Conservation (phyloP, 2,888 invertebrate species). For the Conomelus anceps region DNA sequence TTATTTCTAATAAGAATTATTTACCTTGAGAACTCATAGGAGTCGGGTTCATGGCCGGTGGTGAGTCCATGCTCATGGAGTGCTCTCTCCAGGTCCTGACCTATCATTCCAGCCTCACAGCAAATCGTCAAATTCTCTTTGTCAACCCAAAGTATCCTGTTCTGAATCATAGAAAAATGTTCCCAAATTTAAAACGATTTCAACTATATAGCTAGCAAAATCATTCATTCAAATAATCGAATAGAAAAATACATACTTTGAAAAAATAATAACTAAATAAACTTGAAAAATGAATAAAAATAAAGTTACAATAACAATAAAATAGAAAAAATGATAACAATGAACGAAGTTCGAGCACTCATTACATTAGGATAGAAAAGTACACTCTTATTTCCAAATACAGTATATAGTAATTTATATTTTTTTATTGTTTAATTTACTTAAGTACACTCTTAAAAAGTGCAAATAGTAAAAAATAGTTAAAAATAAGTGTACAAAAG, state of each 20-base stretch:
- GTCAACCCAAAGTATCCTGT: constrained; percentile 90
- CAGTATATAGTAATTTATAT: too few relatives aligned
- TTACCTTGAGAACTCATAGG: constrained; percentile 86
- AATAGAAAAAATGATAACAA: too few relatives aligned
- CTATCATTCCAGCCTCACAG: constrained; percentile 86
- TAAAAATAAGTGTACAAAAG: too few relatives aligned
- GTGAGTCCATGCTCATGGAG: constrained; percentile 72
- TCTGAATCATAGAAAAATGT: constrained; percentile 45
- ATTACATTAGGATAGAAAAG: too few relatives aligned
- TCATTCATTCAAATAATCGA: not conserved
- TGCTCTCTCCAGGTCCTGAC: constrained; percentile 87
- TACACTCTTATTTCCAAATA: too few relatives aligned
- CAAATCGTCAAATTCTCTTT: constrained; percentile 71
- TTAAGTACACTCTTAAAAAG: too few relatives aligned
- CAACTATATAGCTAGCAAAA: not conserved
- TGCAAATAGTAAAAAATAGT: too few relatives aligned
- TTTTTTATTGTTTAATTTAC: too few relatives aligned
- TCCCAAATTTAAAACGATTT: not conserved
- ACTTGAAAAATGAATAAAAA: too few relatives aligned
- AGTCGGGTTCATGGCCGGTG: constrained; percentile 96
- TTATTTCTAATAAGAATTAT: not conserved
- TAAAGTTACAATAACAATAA: too few relatives aligned
- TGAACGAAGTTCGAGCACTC: too few relatives aligned
- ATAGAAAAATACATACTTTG: not conserved
- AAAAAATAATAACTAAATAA: too few relatives aligned